A percentile compares a stretch with the other conserved stretches of the same genome.
Conservation (phyloP, 2,888 invertebrate species). For the Dermolepida albohirtum region DNA sequence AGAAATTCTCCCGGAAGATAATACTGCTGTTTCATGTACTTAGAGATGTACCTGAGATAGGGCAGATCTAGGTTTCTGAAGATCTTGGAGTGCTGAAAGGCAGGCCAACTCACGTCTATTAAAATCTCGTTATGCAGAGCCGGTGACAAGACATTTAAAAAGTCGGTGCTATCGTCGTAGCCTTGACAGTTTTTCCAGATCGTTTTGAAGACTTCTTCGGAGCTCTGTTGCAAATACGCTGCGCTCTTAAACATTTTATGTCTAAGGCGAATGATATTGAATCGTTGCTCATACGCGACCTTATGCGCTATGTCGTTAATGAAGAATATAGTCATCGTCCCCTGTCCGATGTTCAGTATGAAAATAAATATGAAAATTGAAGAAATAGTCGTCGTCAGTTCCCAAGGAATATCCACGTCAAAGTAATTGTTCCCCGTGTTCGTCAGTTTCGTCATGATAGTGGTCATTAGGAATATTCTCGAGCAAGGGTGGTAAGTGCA, state of each 20-base stretch:
- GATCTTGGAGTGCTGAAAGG: slow-evolving; percentile 42
- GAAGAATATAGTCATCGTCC: slow-evolving; percentile 17
- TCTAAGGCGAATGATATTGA: slow-evolving; percentile 18
- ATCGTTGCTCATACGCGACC: slow-evolving; percentile 19
- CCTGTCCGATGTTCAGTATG: slow-evolving; percentile 11
- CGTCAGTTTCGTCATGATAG: slow-evolving; percentile 13
- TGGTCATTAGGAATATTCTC: neutral
- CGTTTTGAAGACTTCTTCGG: slow-evolving; percentile 22
- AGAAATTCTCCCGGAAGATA: slow-evolving; percentile 68
- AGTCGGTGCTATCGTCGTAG: slow-evolving; percentile 28
- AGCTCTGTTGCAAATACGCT: slow-evolving; percentile 25
- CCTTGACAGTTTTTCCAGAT: slow-evolving; percentile 40
- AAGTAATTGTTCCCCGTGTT: slow-evolving; percentile 6
- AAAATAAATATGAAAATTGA: slow-evolving; percentile 23
- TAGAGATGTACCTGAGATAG: slow-evolving; percentile 67
- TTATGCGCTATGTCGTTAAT: slow-evolving; percentile 17
- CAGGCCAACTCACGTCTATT: slow-evolving; percentile 42
- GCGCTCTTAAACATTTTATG: slow-evolving; percentile 26
- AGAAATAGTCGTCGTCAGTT: slow-evolving; percentile 10
- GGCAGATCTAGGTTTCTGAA: slow-evolving; percentile 56
- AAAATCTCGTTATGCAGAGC: slow-evolving; percentile 35
- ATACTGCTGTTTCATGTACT: slow-evolving; percentile 68
- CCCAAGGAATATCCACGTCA: slow-evolving; percentile 25
- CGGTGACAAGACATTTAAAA: slow-evolving; percentile 33
- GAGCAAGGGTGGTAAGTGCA: slow-evolving; percentile 15